A percentile compares a stretch with the other conserved stretches of the same genome.
Evolutionary conservation across 2,888 invertebrate genomes (phyloP).

Genomic region (Muschampia plurimacula): DNA sequence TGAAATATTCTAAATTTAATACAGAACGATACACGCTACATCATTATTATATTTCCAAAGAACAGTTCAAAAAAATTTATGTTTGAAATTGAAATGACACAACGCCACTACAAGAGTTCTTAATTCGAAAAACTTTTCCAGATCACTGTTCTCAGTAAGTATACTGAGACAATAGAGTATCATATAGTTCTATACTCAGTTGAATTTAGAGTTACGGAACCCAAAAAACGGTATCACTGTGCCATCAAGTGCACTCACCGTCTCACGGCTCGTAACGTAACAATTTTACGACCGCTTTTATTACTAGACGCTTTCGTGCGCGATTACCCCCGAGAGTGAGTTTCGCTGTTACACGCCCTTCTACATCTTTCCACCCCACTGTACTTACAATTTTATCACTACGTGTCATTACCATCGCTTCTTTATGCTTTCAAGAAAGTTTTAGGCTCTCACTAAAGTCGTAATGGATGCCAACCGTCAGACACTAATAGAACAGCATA

Average conservation of each 20-base stretch:
- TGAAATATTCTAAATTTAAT: no score
- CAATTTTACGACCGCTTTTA: conserved; percentile 84
- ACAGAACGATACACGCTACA: no score
- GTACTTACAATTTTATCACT: conserved; percentile 51
- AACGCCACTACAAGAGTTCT: no score
- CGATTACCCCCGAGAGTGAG: conserved; percentile 85
- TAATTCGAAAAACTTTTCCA: no score
- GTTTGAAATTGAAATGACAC: no score
- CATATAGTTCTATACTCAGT: not conserved
- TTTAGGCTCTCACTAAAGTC: not conserved
- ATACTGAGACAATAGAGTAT: not conserved
- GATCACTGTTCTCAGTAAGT: no score
- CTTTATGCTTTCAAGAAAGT: conserved; percentile 4
- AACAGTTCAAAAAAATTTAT: no score
- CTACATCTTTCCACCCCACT: conserved; percentile 59
- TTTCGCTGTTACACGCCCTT: conserved; percentile 82
- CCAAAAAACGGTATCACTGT: conserved; percentile 78
- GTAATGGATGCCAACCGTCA: conserved; percentile 51
- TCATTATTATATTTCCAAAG: no score
- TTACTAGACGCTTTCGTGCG: conserved; percentile 85
- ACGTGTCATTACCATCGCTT: conserved; percentile 59
- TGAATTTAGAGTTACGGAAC: conserved; percentile 53
- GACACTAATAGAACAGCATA: not conserved
- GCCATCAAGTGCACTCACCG: conserved; percentile 80
- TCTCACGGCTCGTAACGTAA: conserved; percentile 82